Percentiles rank a stretch among this genome's conserved stretches.
Conservation (phyloP, 2,888 invertebrate species). For the Drosophila formosana region DNA sequence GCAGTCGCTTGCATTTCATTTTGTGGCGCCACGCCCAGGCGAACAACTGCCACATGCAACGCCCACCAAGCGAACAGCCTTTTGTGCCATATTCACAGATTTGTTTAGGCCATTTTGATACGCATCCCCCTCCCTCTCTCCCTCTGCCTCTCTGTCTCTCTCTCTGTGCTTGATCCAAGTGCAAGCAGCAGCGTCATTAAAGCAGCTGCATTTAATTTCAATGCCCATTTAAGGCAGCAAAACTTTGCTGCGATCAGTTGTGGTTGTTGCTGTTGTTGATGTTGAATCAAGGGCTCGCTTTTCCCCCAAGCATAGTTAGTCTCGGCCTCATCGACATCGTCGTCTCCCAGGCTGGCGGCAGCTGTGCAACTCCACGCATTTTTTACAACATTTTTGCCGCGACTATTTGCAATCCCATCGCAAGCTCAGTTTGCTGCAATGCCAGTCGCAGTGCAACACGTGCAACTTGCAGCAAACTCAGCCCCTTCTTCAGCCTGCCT, state of each 20-base stretch:
- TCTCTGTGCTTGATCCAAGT: slow-evolving; percentile 30
- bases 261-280: slow-evolving; percentile 29
- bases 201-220: slow-evolving; percentile 80
- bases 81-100: slow-evolving; percentile 71
- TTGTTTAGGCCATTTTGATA: slow-evolving; percentile 66
- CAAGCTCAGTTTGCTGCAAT: slow-evolving; percentile 12
- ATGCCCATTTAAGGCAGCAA: slow-evolving; percentile 75
- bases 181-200: slow-evolving; percentile 65
- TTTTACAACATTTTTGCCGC: slow-evolving; percentile 79
- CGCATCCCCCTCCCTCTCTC: slow-evolving; percentile 27
- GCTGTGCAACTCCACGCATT: slow-evolving; percentile 71
- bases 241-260: slow-evolving; percentile 28
- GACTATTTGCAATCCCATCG: slow-evolving; percentile 45
- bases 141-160: background rate
- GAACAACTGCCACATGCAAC: slow-evolving; percentile 57
- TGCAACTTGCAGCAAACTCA: slow-evolving; percentile 41
- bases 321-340: slow-evolving; percentile 37
- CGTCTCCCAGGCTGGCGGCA: slow-evolving; percentile 40
- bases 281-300: slow-evolving; percentile 65
- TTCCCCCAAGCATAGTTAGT: slow-evolving; percentile 58
- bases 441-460: slow-evolving; percentile 49
- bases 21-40: slow-evolving; percentile 71
- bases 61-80: slow-evolving; percentile 59
- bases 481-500: slow-evolving; percentile 39
- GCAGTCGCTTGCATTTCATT: slow-evolving; percentile 63